phyloP scores from a whole-genome alignment of 2,113 vertebrate genomes.

The Mobula hypostoma region DNA sequence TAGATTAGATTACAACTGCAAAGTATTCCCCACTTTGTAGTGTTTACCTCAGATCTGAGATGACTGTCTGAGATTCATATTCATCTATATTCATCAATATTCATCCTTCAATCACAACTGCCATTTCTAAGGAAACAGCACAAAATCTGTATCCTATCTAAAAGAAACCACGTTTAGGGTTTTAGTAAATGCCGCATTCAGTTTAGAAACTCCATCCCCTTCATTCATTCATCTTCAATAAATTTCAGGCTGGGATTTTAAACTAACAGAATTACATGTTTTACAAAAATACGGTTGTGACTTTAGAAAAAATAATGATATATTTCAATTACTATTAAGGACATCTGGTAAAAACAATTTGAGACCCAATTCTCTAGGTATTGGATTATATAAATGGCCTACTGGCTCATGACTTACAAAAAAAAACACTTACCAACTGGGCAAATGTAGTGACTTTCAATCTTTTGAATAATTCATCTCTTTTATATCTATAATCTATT shows the following conservation, averaged over 20 bases:
- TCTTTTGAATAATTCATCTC: conserved; percentile 89
- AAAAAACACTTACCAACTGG: conserved; percentile 71
- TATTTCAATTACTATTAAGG: neutral
- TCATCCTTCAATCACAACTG: neutral
- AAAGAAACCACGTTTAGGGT: neutral
- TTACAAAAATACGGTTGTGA: neutral
- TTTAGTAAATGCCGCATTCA: neutral
- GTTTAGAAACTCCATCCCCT: neutral
- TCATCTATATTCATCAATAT: no score
- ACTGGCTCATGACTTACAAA: no score
- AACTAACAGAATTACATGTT: neutral
- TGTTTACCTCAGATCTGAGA: neutral
- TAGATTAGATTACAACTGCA: neutral
- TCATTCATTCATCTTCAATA: neutral
- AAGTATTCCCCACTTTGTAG: neutral
- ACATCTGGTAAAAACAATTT: neutral
- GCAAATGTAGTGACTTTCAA: conserved; percentile 90
- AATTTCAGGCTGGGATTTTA: neutral
- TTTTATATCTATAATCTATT: conserved; percentile 88
- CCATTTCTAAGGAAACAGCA: neutral
- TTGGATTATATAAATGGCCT: neutral
- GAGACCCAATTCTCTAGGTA: neutral
- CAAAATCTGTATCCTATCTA: neutral
- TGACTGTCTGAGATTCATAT: neutral
- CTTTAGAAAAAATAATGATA: conserved; percentile 5